Conservation (phyloP, 2,113 vertebrate genomes). For the Oreochromis spilurus region DNA sequence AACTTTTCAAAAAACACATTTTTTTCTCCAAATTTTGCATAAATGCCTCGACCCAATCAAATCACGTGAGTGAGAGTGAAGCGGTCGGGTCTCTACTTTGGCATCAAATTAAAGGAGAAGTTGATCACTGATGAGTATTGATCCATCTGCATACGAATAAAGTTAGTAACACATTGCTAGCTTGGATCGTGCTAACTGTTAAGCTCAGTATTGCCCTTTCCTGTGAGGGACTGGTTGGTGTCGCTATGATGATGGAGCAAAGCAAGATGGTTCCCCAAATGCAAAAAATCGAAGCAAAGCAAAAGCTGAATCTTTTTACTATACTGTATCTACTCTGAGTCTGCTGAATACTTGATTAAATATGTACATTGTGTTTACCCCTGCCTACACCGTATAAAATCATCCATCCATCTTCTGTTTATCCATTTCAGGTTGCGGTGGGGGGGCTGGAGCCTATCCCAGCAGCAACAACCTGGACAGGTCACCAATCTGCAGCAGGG, state of each 20-base stretch:
- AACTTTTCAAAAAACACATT: background rate
- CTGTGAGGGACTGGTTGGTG: background rate
- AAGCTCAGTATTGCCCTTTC: background rate
- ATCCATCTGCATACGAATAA: background rate
- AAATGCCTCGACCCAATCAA: background rate
- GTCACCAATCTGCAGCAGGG: background rate
- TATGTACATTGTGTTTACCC: background rate
- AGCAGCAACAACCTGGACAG: background rate
- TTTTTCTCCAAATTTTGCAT: background rate
- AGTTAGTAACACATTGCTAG: background rate
- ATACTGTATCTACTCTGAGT: background rate
- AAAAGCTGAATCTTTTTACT: background rate
- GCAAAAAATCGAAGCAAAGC: background rate
- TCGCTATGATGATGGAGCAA: background rate
- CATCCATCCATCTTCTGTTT: background rate
- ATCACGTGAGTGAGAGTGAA: accelerated
- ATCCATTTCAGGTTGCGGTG: background rate
- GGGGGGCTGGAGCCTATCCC: background rate
- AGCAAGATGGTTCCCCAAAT: background rate
- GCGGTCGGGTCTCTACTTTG: accelerated
- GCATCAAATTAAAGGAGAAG: background rate
- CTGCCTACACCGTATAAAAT: background rate
- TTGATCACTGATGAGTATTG: background rate
- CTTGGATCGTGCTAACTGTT: background rate
- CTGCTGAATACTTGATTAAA: background rate